A percentile compares a stretch with the other conserved stretches of the same genome.
phyloP scores from a whole-genome alignment of 2,888 invertebrate species.

The Acronicta alni region DNA sequence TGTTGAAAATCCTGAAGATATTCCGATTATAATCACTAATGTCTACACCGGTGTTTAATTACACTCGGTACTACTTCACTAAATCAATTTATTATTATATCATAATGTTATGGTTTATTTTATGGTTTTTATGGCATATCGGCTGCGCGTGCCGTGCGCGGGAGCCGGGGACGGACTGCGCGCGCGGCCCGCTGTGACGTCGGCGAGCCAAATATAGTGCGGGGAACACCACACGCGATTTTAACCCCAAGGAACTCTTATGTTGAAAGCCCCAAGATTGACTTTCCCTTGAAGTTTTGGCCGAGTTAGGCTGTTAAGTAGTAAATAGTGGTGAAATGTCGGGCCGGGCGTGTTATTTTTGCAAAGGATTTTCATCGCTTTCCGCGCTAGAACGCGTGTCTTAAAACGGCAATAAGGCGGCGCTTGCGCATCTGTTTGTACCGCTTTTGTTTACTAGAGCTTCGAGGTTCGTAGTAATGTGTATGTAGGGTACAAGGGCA shows the following conservation, averaged over 20 bases:
- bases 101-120: constrained; percentile 66
- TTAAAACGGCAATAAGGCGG: constrained; percentile 84
- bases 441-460: constrained; percentile 77
- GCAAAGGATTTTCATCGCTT: constrained; percentile 83
- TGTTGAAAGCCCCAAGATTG: constrained; percentile 47
- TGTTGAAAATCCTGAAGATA: constrained; percentile 68
- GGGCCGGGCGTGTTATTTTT: constrained; percentile 84
- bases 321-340: constrained; percentile 70
- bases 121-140: constrained; percentile 61
- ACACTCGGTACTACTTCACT: constrained; percentile 64
- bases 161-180: constrained; percentile 81
- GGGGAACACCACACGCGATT: constrained; percentile 57
- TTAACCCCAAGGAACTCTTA: constrained; percentile 45
- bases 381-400: constrained; percentile 76
- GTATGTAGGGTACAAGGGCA: constrained; percentile 45
- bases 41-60: constrained; percentile 57
- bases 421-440: constrained; percentile 64
- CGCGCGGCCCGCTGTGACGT: constrained; percentile 75
- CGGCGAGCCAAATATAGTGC: constrained; percentile 82
- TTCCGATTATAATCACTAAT: constrained; percentile 47
- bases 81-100: constrained; percentile 54
- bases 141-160: constrained; percentile 79
- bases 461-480: constrained; percentile 53
- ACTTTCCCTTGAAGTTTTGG: constrained; percentile 46
- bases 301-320: constrained; percentile 60